Base-by-base conservation (phyloP, 2,113 vertebrate genomes). In the Anser cygnoides region DNA sequence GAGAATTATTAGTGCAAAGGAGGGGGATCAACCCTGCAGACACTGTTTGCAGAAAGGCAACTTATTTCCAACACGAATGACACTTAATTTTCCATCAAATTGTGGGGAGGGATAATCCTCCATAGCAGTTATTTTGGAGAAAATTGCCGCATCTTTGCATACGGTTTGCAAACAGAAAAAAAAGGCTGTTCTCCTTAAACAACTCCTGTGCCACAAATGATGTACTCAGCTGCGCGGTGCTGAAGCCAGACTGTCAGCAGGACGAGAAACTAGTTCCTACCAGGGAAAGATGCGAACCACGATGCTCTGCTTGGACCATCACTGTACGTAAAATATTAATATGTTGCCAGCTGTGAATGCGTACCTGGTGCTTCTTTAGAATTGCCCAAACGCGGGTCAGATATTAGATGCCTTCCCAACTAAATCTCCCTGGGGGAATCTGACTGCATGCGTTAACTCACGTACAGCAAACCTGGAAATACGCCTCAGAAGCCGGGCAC, bases 71-170 rank as follows among this genome's bases (percentile, higher is more conserved):
- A 25, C 11, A 19, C 8, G 33, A 59, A 37, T 49, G 20, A 15
- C 13, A 13, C 21, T 35, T 29, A 8, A 25, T n/a, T 68, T 79
- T 28, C 67, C 61, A 19, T 44, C 46, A 19, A 7, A 23, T 18
- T 0, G 3, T 8, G 31, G 2, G 0, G 1, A 26, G 7, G 26
- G 49, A 10, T 43, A 57, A 25, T 9, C 7, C 31, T 10, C 23
- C 26, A 5, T 7, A 12, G 61, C n/a, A 33, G 15, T 20, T 10
- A 5, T 23, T 8, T 39, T 13, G 8, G 66, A 59, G 67, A 37
- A 63, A 79, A 68, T 21, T 10, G n/a, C 39, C 15, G 4, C n/a
- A 2, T 57, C 39, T 55, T 50, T 1, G 4, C 7, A 2, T 33
- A 8, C 19, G 19, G 25, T 3, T 37, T 13, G 26, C 18, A 35